Evolutionary conservation across 2,888 invertebrate genomes (phyloP).

Genomic region (Abscondita cerata): DNA sequence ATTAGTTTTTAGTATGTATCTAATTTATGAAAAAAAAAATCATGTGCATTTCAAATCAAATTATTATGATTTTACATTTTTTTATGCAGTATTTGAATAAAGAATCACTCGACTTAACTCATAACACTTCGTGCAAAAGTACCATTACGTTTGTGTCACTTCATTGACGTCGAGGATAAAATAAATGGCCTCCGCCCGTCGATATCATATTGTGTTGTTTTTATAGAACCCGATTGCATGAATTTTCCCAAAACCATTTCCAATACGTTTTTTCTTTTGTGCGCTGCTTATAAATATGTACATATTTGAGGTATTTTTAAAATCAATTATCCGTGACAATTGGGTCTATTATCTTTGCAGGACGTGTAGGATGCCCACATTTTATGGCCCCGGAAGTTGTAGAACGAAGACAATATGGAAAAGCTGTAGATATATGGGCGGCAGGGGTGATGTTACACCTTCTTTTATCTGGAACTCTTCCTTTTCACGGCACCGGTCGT

Average conservation of each 20-base stretch:
- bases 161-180: conserved; percentile 6
- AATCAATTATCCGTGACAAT: too few species aligned
- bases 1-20: too few species aligned
- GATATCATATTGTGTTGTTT: conserved; percentile 1
- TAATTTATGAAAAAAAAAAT: too few species aligned
- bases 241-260: background rate
- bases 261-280: background rate
- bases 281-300: background rate
- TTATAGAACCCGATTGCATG: background rate
- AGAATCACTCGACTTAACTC: too few species aligned
- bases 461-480: conserved; percentile 90
- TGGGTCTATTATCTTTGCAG: conserved; percentile 61
- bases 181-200: background rate
- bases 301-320: too few species aligned
- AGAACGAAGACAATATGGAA: conserved; percentile 87
- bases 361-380: conserved; percentile 93
- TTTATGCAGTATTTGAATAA: too few species aligned
- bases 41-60: too few species aligned
- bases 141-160: background rate
- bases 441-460: conserved; percentile 95
- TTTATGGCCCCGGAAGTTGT: conserved; percentile 99
- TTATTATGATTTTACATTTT: too few species aligned
- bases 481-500: conserved; percentile 94
- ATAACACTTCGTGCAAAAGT: background rate
- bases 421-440: conserved; percentile 98